Evolutionary conservation across 2,888 invertebrate genomes (phyloP).

Genomic region (Eilema depressum): DNA sequence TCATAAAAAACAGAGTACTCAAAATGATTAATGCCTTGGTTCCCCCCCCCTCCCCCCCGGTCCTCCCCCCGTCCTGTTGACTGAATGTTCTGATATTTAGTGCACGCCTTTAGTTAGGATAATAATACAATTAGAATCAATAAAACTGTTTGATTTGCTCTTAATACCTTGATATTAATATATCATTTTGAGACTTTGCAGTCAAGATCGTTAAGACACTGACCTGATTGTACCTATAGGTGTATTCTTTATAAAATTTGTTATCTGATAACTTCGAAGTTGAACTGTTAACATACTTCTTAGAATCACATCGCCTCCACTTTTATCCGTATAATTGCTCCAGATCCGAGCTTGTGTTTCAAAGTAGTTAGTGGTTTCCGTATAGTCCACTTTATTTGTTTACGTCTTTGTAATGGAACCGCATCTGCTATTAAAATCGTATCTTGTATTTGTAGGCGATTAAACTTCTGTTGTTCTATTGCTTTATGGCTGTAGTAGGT

Average conservation of each 20-base stretch:
- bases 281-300: background rate
- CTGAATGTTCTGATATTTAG: no score
- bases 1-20: no score
- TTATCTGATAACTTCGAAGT: background rate
- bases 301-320: background rate
- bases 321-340: background rate
- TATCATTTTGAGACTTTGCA: no score
- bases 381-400: conserved; percentile 15
- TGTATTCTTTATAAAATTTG: background rate
- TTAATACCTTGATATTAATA: no score
- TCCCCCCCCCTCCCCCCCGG: no score
- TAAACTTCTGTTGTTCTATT: background rate
- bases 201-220: no score
- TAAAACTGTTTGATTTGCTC: no score
- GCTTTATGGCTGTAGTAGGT: background rate
- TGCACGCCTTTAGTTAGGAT: no score
- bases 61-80: no score
- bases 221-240: no score
- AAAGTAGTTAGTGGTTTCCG: conserved; percentile 12
- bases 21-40: no score
- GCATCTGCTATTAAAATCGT: background rate
- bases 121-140: no score
- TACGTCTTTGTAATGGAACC: conserved; percentile 10
- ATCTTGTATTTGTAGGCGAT: background rate
- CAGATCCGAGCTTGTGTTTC: background rate